A percentile compares a stretch with the other conserved stretches of the same genome.
phyloP scores from a whole-genome alignment of 2,888 invertebrate genomes.

The Habroteleia sp. region DNA sequence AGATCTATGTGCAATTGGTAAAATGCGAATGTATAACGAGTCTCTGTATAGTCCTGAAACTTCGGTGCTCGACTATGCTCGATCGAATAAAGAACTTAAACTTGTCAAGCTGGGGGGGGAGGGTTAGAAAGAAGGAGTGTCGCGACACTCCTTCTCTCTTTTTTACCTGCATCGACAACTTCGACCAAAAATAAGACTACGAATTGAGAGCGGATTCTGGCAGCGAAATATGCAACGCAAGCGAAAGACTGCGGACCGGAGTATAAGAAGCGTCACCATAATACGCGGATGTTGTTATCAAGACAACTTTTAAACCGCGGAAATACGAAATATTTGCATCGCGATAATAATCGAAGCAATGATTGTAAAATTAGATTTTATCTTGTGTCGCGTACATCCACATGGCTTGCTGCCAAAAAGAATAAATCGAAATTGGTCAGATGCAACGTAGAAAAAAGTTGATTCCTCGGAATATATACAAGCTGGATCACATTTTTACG shows the following conservation, averaged over 20 bases:
- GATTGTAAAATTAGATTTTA: conserved; percentile 49
- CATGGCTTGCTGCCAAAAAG: conserved; percentile 36
- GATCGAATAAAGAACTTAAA: conserved; percentile 54
- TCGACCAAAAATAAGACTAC: conserved; percentile 44
- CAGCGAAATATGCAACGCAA: conserved; percentile 26
- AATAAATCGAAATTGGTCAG: conserved; percentile 38
- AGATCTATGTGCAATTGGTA: conserved; percentile 58
- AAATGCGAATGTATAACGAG: conserved; percentile 48
- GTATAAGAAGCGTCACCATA: conserved; percentile 26
- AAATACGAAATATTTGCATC: conserved; percentile 33
- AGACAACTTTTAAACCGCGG: not conserved
- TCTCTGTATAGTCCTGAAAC: conserved; percentile 21
- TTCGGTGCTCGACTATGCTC: conserved; percentile 15
- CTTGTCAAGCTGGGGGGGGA: too few relatives aligned
- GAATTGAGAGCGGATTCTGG: conserved; percentile 34
- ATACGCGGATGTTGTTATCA: conserved; percentile 17
- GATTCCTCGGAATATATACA: conserved; percentile 11
- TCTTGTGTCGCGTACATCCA: conserved; percentile 10
- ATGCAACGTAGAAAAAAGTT: conserved; percentile 26
- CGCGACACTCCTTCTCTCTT: not conserved
- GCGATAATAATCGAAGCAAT: conserved; percentile 45
- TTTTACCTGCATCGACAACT: conserved; percentile 34
- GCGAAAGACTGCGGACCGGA: conserved; percentile 31
- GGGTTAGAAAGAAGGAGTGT: too few relatives aligned
- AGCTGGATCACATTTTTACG: conserved; percentile 12